These are phyloP conservation scores for Sphyrna mokarran DNA, from an alignment of 2,113 vertebrate genomes.

Conservation along the genomic window DNA sequence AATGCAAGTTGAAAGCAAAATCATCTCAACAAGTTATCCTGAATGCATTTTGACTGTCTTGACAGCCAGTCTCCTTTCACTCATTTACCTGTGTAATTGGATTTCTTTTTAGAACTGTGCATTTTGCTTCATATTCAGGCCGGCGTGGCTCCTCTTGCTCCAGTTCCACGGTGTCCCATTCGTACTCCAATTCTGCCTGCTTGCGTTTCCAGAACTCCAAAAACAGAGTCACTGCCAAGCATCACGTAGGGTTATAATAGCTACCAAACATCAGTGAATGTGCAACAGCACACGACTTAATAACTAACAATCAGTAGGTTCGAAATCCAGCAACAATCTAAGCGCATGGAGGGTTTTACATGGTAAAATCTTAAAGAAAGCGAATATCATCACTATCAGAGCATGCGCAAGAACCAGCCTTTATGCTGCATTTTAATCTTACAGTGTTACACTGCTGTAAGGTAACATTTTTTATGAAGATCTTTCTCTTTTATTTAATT, in stretches of 20 bases:
- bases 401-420: not conserved
- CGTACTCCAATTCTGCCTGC: slow-evolving; percentile 81
- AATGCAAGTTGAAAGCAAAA: not conserved
- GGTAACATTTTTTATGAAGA: not conserved
- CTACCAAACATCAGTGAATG: not conserved
- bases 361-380: not conserved
- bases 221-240: slow-evolving; percentile 72
- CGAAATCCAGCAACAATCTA: not conserved
- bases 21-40: not conserved
- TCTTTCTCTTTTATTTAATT: not conserved
- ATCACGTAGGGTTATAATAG: not conserved
- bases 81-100: slow-evolving; percentile 64
- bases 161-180: slow-evolving; percentile 86
- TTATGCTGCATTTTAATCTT: not conserved
- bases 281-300: not conserved
- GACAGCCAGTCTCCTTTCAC: too few relatives aligned
- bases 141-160: slow-evolving; percentile 80
- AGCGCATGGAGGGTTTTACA: not conserved
- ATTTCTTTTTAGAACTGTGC: slow-evolving; percentile 67
- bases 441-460: not conserved
- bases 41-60: too few relatives aligned
- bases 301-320: not conserved
- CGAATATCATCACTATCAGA: not conserved
- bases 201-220: slow-evolving; percentile 91
- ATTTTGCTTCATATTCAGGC: slow-evolving; percentile 81